A percentile compares a stretch with the other conserved stretches of the same genome.
Evolutionary conservation across 2,113 vertebrate species (phyloP).

Genomic region (Cololabis saira): DNA sequence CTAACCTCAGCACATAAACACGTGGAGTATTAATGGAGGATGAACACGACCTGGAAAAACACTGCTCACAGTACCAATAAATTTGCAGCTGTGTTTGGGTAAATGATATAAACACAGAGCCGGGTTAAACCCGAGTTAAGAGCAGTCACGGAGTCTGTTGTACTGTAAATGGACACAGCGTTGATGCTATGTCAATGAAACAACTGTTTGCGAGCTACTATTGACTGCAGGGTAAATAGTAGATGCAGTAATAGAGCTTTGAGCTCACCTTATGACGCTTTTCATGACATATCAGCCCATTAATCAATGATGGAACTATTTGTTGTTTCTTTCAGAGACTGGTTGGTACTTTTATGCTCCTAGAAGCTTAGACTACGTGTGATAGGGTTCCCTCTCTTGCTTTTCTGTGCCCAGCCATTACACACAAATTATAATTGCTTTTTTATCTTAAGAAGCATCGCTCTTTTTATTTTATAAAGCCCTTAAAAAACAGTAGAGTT

Average conservation of each 20-base stretch:
- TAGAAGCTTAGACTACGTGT: too few relatives aligned
- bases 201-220: constrained; percentile 25
- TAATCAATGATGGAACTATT: constrained; percentile 33
- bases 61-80: background rate
- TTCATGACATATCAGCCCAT: background rate
- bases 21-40: background rate
- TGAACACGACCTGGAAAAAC: background rate
- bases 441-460: too few relatives aligned
- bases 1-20: background rate
- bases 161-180: too few relatives aligned
- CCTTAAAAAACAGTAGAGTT: too few relatives aligned
- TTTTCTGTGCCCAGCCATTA: too few relatives aligned
- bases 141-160: too few relatives aligned
- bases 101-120: constrained; percentile 2
- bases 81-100: constrained; percentile 32
- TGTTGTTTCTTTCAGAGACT: constrained; percentile 4
- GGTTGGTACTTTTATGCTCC: constrained; percentile 11
- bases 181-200: constrained; percentile 17
- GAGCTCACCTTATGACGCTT: constrained; percentile 19
- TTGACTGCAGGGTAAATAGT: constrained; percentile 57
- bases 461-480: too few relatives aligned
- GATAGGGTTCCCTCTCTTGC: too few relatives aligned
- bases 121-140: constrained; percentile 4
- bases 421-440: too few relatives aligned
- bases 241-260: constrained; percentile 10